Evolutionary conservation across 2,797 vertebrate genomes (phyloP), one percentile per base, ranked within the genome.

Genomic region (Acanthornis magna): DNA sequence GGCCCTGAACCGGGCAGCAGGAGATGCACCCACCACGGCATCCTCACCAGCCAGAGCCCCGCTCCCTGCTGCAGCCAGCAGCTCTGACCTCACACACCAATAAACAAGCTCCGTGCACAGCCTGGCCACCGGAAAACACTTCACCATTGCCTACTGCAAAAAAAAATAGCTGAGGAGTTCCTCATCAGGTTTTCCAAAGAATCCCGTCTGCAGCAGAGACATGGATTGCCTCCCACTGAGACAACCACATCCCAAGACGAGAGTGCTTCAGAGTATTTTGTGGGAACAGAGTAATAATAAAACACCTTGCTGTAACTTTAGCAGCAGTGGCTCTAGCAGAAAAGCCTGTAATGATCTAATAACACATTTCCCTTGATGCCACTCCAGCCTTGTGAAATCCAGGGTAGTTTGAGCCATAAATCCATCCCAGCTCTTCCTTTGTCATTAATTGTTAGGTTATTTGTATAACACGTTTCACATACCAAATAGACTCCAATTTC

Each of bases 401-500:
- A 78, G 88, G 65, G 50, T 61, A 92, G 66, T 47, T 34, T 62
- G 81, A 94, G 90, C 42, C 36, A 45, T 91, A 76, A 93, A 88
- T 94, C 93, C 94, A 89, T 76, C 77, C 45, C 78, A 65, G 93
- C 92, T 84, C 94, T 86, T 91, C 73, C 36, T 91, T 86, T 93
- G 86, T 89, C 93, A 72, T 95, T 97, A 97, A 96, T 60, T 75
- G 91, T 93, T 61, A 95, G 93, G 91, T 87, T 96, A 96, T 97
- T 96, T 96, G 93, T 92, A 94, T 72, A 90, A 85, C 77, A 80
- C 26, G 32, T 92, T 97, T 95, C 92, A 95, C 77, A 97, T 94
- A 90, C 94, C 89, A 96, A 97, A 97, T 7, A 95, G 83, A 95
- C 93, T 97, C 93, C 94, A 96, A 96, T 96, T 97, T 98, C 97